Conservation (phyloP, 2,797 vertebrate species). For the Aulostomus chinensis region DNA sequence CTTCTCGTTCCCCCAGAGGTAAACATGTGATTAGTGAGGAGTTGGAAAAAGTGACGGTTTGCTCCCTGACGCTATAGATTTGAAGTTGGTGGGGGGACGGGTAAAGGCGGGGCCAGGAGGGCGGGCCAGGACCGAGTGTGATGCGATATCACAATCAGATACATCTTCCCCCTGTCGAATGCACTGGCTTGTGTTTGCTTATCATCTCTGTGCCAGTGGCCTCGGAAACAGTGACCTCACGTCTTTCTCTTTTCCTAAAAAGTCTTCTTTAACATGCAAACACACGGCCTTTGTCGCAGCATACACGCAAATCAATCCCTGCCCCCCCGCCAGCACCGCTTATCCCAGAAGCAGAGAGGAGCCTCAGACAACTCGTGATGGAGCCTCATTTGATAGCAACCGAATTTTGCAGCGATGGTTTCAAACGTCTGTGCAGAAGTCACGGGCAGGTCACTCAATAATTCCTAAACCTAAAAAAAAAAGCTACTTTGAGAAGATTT, state of each 20-base stretch:
- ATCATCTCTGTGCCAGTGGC: constrained; percentile 63
- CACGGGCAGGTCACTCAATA: too few relatives aligned
- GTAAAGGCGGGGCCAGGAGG: constrained; percentile 25
- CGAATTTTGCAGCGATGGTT: constrained; percentile 8
- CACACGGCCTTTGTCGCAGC: constrained; percentile 60
- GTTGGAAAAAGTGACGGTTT: constrained; percentile 44
- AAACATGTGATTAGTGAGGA: constrained; percentile 69
- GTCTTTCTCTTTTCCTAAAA: constrained; percentile 28
- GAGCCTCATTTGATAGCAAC: constrained; percentile 68
- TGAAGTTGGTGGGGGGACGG: constrained; percentile 12
- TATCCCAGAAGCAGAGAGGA: constrained; percentile 36
- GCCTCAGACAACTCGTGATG: constrained; percentile 63
- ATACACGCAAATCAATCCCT: constrained; percentile 54
- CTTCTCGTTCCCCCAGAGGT: too few relatives aligned
- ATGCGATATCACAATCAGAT: constrained; percentile 78
- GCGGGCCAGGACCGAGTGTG: constrained; percentile 37
- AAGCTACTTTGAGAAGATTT: rapidly evolving
- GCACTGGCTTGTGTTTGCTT: constrained; percentile 57
- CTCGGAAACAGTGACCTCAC: constrained; percentile 49
- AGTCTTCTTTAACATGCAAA: constrained; percentile 78
- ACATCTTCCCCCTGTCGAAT: constrained; percentile 76
- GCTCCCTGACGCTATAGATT: constrained; percentile 53
- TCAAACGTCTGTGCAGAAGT: not conserved
- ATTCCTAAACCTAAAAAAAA: too few relatives aligned
- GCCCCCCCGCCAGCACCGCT: constrained; percentile 27